These are phyloP conservation scores for Dolichopus griseipennis DNA, from an alignment of 2,888 invertebrate genomes.

Conservation along the genomic window DNA sequence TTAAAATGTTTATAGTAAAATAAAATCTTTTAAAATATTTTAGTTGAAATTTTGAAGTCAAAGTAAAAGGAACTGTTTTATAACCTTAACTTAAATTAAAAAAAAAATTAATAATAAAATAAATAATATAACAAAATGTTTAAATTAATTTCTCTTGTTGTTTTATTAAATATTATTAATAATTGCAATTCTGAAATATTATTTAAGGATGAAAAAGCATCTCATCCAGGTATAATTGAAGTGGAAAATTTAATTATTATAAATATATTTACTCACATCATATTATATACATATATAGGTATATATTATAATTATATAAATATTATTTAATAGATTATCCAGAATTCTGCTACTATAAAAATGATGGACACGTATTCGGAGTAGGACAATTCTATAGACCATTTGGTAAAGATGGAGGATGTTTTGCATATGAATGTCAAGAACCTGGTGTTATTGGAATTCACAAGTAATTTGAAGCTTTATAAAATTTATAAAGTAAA, in stretches of 20 bases:
- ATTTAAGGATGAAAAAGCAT: not conserved
- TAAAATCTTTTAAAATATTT: not conserved
- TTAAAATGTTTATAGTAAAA: not conserved
- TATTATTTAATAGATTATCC: conserved; percentile 5
- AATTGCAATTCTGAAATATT: not conserved
- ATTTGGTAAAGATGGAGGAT: conserved; percentile 10
- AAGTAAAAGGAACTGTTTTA: not conserved
- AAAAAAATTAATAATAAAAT: not conserved
- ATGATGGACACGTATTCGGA: conserved; percentile 5
- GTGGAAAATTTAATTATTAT: not conserved
- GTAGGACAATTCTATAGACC: conserved; percentile 8
- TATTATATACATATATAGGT: not conserved
- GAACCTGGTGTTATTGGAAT: not conserved
- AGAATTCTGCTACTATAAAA: conserved; percentile 5
- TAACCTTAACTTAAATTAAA: not conserved
- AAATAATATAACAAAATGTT: not conserved
- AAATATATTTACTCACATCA: not conserved
- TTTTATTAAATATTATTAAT: not conserved
- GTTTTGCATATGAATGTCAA: conserved; percentile 10
- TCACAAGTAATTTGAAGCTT: not conserved
- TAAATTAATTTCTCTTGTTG: not conserved
- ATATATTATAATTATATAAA: not conserved
- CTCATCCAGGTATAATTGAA: not conserved
- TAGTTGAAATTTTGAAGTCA: not conserved
- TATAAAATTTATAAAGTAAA: not conserved